Evolutionary conservation across 1,140 invertebrate genomes (phyloP), one percentile per base, ranked within the genome.

Genomic region (Bombus cullumanus): DNA sequence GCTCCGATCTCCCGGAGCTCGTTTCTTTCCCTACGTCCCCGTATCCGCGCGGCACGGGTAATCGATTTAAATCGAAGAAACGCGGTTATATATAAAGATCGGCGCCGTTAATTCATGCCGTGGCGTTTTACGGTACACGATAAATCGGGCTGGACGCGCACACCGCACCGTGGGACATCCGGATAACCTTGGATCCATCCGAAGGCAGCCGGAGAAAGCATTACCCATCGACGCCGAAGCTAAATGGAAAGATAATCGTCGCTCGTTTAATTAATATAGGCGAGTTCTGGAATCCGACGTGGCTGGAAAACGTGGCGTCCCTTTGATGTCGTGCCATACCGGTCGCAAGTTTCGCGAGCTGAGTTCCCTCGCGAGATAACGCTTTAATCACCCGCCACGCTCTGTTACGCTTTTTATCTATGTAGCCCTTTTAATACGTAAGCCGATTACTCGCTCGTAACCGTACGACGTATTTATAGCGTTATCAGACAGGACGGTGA

Each of bases 61-160:
- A 90, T 88, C 82, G 89, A 90, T 88, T 90, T 87, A 82, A 89
- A 89, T 90, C 86, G 74, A 80, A 88, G 88, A 85, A 89, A 85
- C 82, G 74, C 82, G 81, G 77, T 80, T 85, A 85, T 85, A 85
- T 76, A 81, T 83, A 88, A 89, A 87, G 79, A 88, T 87, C 78
- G 85, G 62, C 76, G 74, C 31, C 39, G 75, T 90, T 90, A 88
- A 89, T 90, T 85, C 88, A 83, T 68, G 79, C 82, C 81, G 62
- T 34, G 39, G 39, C 66, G 64, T 53, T 79, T 86, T 41, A 75
- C 68, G 78, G 34, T 75, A 34, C 53, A n/a, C 73, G 64, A 89
- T 87, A 89, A 85, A 89, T 87, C 66, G 62, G 25, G 13, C 37
- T 1, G 43, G 43, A n/a, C 57, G 57, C 31, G 75, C 75, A 39